Evolutionary conservation across 2,113 vertebrate genomes (phyloP).

Genomic region (Chionomys nivalis): DNA sequence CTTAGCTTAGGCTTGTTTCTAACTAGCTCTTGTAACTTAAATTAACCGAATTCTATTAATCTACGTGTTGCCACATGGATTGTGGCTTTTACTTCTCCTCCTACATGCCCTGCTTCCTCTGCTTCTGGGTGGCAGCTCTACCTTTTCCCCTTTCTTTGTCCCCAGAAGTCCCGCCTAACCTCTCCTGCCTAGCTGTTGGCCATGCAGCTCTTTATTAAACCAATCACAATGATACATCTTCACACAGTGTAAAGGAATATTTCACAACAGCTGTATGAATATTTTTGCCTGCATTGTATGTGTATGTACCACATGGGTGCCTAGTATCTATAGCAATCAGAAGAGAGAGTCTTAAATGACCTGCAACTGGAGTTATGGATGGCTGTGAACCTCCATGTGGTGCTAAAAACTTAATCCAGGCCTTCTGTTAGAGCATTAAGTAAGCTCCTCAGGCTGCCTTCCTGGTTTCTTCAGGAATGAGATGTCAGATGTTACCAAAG

Average conservation of each 20-base stretch:
- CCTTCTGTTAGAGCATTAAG: not conserved
- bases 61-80: accelerated
- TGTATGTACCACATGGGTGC: not conserved
- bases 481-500: not conserved
- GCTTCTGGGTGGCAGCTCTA: not conserved
- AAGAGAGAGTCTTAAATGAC: not conserved
- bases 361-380: not conserved
- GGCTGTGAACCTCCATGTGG: not conserved
- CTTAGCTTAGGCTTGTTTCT: not conserved
- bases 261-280: not conserved
- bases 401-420: not conserved
- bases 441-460: not conserved
- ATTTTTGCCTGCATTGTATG: not conserved
- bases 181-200: not conserved
- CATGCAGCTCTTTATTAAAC: not conserved
- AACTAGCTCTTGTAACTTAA: not conserved
- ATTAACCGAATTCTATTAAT: not conserved
- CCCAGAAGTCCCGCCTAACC: not conserved
- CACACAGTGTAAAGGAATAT: too few species aligned
- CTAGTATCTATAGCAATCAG: not conserved
- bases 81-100: not conserved
- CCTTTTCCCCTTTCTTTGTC: not conserved
- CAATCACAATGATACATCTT: not conserved
- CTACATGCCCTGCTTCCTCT: not conserved
- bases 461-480: not conserved